Base-by-base conservation (phyloP, 2,797 vertebrate species). In the Sebastes steindachneri region DNA sequence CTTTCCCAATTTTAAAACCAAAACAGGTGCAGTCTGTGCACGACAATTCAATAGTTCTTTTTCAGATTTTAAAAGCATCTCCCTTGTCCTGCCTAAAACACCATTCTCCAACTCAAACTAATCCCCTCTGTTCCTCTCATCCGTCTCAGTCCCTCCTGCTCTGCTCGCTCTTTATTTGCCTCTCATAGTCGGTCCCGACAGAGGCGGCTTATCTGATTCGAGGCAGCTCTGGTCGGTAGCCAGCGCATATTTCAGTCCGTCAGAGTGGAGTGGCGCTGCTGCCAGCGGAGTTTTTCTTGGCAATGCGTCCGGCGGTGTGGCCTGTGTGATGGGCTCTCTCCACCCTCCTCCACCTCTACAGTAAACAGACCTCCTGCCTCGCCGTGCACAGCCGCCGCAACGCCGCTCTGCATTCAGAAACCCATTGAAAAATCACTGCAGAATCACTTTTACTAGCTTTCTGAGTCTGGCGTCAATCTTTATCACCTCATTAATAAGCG, bases 171-270 rank as follows among this genome's bases (percentile, higher is more conserved):
- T 79, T 77, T 83, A 68, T 88, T 85, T 86, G 77, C 67, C 51
- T 79, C 79, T 77, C 78, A 31, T 53, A 75, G 69, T 9, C 45
- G 17, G 79, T 82, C 83, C 75, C 23, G 5, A 87, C 83, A 79
- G 81, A 78, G 85, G 69, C 70, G 70, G 75, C 86, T 92, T 91
- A 91, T 91, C 91, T 93, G 93, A 91, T 87, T 75, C 58, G 59
- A 15, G 76, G 82, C 85, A 65, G 86, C 82, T 79, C 85, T 90
- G 88, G 82, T 89, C 48, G 9, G 68, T 23, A 37, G 89, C 86
- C 88, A 90, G 79, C 15, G 12, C 84, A 93, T 89, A 86, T 85
- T 91, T 91, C 74, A 71, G 71, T 68, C 87, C 28, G 17, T 76
- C 85, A 55, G 81, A 86, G 83, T 21, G 1, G 67, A 75, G 58